Conservation (phyloP, 2,888 invertebrate species). For the Cloeon dipterum region DNA sequence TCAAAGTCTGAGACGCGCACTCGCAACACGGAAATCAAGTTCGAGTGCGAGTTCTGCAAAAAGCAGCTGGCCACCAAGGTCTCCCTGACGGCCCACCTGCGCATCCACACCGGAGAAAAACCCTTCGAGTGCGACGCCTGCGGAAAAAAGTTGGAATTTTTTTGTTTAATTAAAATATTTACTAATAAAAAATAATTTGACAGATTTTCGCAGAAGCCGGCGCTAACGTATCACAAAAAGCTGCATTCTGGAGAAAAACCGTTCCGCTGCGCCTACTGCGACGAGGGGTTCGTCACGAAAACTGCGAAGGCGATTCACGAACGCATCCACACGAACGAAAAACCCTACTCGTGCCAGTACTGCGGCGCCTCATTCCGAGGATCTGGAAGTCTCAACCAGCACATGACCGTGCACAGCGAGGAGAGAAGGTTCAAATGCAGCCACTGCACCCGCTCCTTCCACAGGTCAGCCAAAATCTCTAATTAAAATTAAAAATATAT, state of each 20-base stretch:
- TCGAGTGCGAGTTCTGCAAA: slow-evolving; percentile 13
- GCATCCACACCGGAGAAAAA: slow-evolving; percentile 12
- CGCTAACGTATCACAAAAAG: slow-evolving; percentile 18
- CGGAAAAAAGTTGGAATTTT: slow-evolving; percentile 13
- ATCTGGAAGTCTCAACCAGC: slow-evolving; percentile 16
- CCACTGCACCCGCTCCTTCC: slow-evolving; percentile 14
- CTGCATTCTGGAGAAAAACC: slow-evolving; percentile 20
- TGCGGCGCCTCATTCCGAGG: slow-evolving; percentile 16
- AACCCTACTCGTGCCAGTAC: slow-evolving; percentile 13
- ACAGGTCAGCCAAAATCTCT: too few relatives aligned
- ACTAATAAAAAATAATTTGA: too few relatives aligned
- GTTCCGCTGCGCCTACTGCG: slow-evolving; percentile 20
- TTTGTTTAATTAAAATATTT: too few relatives aligned
- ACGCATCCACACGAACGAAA: slow-evolving; percentile 18
- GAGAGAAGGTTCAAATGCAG: slow-evolving; percentile 13
- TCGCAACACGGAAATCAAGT: slow-evolving; percentile 9
- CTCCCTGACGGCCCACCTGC: slow-evolving; percentile 13
- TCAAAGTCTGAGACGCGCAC: slow-evolving; percentile 9
- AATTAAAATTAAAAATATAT: too few relatives aligned
- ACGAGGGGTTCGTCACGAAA: slow-evolving; percentile 17
- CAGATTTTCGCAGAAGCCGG: slow-evolving; percentile 13
- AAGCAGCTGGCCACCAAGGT: slow-evolving; percentile 12
- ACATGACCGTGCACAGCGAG: slow-evolving; percentile 14
- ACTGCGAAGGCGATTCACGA: slow-evolving; percentile 19
- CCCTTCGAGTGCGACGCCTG: slow-evolving; percentile 10